These are phyloP conservation scores for Caerostris darwini DNA, from an alignment of 1,140 invertebrate genomes.

Conservation along the genomic window DNA sequence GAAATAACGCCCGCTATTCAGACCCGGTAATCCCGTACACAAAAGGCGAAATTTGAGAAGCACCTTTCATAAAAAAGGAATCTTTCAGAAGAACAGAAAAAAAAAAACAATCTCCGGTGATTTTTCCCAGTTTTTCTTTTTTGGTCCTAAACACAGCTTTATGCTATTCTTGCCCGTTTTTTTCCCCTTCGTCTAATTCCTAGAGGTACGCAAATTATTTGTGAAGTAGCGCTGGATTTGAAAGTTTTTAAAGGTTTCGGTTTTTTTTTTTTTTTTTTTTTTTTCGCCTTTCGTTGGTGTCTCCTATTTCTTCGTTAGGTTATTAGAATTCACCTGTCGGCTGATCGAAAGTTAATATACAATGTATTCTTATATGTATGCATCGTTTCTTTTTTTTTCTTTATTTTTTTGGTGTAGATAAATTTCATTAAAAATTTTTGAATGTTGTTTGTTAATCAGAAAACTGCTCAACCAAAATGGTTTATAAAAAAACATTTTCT, in stretches of 20 bases:
- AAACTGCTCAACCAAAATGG: no score
- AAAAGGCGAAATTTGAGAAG: constrained; percentile 8
- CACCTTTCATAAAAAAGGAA: background rate
- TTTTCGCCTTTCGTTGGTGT: background rate
- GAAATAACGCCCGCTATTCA: background rate
- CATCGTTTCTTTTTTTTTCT: no score
- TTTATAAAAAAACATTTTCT: no score
- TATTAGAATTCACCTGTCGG: background rate
- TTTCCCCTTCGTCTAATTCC: background rate
- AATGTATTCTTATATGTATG: no score
- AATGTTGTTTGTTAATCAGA: no score
- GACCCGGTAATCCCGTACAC: background rate
- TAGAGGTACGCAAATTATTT: background rate
- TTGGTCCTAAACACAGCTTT: background rate
- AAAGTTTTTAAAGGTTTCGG: background rate
- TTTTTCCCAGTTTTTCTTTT: background rate
- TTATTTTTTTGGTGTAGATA: no score
- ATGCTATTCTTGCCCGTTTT: background rate
- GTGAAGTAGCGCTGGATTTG: background rate
- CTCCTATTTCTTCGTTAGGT: background rate
- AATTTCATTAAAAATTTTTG: no score
- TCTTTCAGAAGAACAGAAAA: background rate
- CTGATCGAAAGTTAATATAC: no score
- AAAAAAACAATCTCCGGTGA: background rate
- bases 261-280: background rate